These are phyloP conservation scores for Drosophila virilis DNA, from an alignment of 1,140 invertebrate species.

Conservation along the genomic window DNA sequence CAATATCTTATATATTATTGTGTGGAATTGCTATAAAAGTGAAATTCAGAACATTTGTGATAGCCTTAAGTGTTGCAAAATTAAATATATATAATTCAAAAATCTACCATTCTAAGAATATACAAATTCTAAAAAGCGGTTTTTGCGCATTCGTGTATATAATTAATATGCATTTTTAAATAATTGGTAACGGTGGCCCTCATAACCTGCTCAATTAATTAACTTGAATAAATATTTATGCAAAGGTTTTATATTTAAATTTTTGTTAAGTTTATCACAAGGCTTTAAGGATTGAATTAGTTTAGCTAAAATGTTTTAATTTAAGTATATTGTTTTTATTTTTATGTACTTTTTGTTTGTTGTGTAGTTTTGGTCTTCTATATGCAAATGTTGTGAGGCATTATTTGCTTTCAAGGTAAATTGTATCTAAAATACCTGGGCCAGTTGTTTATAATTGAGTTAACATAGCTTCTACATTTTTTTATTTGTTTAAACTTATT, in stretches of 20 bases:
- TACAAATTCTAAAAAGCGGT: too few relatives aligned
- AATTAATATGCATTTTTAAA: constrained; percentile 55
- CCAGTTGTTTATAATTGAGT: constrained; percentile 58
- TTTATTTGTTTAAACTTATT: constrained; percentile 7
- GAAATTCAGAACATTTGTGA: too few relatives aligned
- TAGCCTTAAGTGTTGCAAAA: too few relatives aligned
- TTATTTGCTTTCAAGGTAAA: constrained; percentile 58
- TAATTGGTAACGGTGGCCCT: constrained; percentile 73
- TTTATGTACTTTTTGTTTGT: constrained; percentile 15
- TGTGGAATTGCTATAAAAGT: too few relatives aligned
- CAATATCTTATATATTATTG: too few relatives aligned
- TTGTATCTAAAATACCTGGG: constrained; percentile 77
- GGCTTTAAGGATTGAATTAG: constrained; percentile 67
- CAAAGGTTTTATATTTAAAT: constrained; percentile 42
- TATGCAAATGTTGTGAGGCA: constrained; percentile 44
- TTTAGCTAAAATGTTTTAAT: constrained; percentile 45
- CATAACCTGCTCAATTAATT: constrained; percentile 74
- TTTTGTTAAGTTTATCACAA: constrained; percentile 67
- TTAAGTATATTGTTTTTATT: constrained; percentile 40
- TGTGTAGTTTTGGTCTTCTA: constrained; percentile 33
- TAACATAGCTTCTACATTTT: constrained; percentile 59
- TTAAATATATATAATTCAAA: too few relatives aligned
- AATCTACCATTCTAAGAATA: too few relatives aligned
- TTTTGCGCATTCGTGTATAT: constrained; percentile 19
- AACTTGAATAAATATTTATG: constrained; percentile 64